A percentile compares a stretch with the other conserved stretches of the same genome.
Conservation (phyloP, 2,888 invertebrate genomes). For the Sabellastarte sp. region DNA sequence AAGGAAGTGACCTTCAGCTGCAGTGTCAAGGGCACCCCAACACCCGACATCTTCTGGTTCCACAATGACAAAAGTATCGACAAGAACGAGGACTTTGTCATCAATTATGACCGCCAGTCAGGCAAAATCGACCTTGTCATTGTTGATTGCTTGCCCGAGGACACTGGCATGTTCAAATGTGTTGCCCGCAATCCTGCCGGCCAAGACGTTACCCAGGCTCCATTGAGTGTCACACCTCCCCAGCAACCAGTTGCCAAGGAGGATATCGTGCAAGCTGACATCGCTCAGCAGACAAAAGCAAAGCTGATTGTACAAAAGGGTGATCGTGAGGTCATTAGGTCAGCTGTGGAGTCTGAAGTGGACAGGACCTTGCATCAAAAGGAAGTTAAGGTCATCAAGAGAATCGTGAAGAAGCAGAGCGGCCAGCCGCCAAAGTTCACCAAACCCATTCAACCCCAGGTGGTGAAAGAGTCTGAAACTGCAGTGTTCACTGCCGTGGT, state of each 20-base stretch:
- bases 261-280: constrained; percentile 1
- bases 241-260: constrained; percentile 8
- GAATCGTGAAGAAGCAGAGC: constrained; percentile 30
- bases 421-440: constrained; percentile 33
- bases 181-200: constrained; percentile 62
- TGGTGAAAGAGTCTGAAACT: constrained; percentile 66
- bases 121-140: constrained; percentile 55
- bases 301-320: neutral
- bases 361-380: constrained; percentile 10
- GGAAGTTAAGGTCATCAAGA: constrained; percentile 28
- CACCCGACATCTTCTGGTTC: constrained; percentile 56
- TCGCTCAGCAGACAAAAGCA: constrained; percentile 2
- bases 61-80: constrained; percentile 58
- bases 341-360: constrained; percentile 11
- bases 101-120: constrained; percentile 52
- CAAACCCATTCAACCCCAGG: constrained; percentile 34
- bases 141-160: constrained; percentile 58
- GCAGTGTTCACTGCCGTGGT: constrained; percentile 77
- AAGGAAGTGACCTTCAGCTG: constrained; percentile 51
- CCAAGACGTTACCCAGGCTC: constrained; percentile 74
- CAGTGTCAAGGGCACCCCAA: constrained; percentile 50
- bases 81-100: constrained; percentile 56
- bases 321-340: neutral
- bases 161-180: constrained; percentile 63
- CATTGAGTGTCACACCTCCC: constrained; percentile 21